Percentiles rank a stretch among this genome's conserved stretches.
These are phyloP conservation scores for Brachionus manjavacas DNA, from an alignment of 1,140 invertebrate genomes.

Conservation along the genomic window DNA sequence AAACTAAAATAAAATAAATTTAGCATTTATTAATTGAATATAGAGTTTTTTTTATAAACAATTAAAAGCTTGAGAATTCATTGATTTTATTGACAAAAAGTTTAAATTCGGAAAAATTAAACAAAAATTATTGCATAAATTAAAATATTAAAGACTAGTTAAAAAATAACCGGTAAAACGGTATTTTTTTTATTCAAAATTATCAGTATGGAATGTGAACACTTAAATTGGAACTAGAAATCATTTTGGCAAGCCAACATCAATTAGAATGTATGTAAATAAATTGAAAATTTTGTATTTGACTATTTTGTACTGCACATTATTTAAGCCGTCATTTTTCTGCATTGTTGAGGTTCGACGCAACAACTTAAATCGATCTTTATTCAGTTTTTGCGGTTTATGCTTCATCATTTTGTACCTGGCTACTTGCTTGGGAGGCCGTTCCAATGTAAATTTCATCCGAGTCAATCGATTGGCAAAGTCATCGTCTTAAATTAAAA, in stretches of 20 bases:
- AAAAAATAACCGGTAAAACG: background rate
- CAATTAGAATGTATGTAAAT: slow-evolving; percentile 34
- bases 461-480: background rate
- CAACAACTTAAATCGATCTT: slow-evolving; percentile 28
- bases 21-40: no score
- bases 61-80: background rate
- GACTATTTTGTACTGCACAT: slow-evolving; percentile 5
- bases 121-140: background rate
- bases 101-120: background rate
- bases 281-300: background rate
- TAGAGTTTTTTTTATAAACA: background rate
- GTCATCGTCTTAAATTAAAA: slow-evolving; percentile 14
- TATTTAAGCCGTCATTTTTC: slow-evolving; percentile 18
- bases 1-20: no score
- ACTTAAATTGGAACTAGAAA: background rate
- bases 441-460: slow-evolving; percentile 43
- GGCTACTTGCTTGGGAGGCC: slow-evolving; percentile 49
- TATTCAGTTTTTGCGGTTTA: slow-evolving; percentile 9
- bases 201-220: background rate
- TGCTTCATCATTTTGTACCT: slow-evolving; percentile 56
- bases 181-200: background rate
- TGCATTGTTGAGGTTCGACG: background rate
- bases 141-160: background rate
- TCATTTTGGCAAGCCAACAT: background rate
- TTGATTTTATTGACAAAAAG: background rate